These are phyloP conservation scores for Fistularia tabacaria DNA, from an alignment of 2,797 vertebrate genomes.

Conservation along the genomic window DNA sequence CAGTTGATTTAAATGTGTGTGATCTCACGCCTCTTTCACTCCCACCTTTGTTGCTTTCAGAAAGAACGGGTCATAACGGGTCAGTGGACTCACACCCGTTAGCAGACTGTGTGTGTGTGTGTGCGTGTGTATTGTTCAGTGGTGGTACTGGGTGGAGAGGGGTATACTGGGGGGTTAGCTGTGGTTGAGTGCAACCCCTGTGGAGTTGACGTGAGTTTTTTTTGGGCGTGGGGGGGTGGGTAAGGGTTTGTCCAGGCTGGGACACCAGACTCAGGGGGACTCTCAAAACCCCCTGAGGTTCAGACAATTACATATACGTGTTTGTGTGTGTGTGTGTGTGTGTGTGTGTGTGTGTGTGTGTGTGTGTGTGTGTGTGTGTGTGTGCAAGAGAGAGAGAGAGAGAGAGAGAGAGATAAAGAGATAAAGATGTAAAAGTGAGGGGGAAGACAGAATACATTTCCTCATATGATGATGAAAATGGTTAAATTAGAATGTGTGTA, in stretches of 20 bases:
- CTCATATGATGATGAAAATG: too few species aligned
- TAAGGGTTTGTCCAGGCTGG: background rate
- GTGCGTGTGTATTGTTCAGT: constrained; percentile 9
- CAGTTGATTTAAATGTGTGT: constrained; percentile 73
- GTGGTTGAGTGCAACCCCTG: constrained; percentile 14
- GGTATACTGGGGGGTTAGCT: background rate
- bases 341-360: background rate
- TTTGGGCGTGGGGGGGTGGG: background rate
- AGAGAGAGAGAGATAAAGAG: too few species aligned
- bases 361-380: too few species aligned
- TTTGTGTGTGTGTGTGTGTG: constrained; percentile 7
- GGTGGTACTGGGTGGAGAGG: background rate
- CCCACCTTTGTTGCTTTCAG: constrained; percentile 67
- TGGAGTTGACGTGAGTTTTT: background rate
- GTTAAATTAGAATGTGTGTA: too few species aligned
- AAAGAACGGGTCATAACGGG: constrained; percentile 72
- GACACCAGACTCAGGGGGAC: constrained; percentile 19
- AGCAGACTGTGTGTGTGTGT: constrained; percentile 30
- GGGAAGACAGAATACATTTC: too few species aligned
- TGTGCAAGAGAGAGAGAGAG: too few species aligned
- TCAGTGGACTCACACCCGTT: constrained; percentile 59
- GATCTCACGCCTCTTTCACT: constrained; percentile 73
- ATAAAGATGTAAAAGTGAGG: too few species aligned
- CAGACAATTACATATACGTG: constrained; percentile 10
- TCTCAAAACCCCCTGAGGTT: constrained; percentile 22